phyloP scores from a whole-genome alignment of 30 jellyfish, hydroid and myxozoan species.

The Pelagia noctiluca region DNA sequence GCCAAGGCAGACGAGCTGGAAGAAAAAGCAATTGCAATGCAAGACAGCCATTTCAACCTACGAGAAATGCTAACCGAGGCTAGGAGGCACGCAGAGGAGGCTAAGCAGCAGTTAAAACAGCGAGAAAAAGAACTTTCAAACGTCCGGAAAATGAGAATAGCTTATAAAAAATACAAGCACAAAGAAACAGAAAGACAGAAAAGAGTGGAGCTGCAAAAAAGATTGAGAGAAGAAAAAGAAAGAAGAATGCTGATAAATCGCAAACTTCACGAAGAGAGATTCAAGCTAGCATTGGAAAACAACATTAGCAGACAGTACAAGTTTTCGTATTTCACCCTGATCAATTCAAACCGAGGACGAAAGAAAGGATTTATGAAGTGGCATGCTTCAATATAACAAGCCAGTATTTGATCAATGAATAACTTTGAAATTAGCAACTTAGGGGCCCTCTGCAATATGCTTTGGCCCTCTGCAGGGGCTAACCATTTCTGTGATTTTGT shows the following conservation, averaged over 20 bases:
- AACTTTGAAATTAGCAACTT: too few species aligned
- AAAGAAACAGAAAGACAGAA: conserved; percentile 47
- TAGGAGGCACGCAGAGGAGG: conserved; percentile 6
- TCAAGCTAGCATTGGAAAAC: conserved; percentile 36
- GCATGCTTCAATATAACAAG: not conserved
- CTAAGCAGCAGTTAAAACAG: not conserved
- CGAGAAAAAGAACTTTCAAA: conserved; percentile 23
- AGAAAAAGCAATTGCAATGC: not conserved
- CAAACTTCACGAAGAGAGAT: conserved; percentile 49
- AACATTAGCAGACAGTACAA: conserved; percentile 36
- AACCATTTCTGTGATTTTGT: too few species aligned
- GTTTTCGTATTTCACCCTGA: conserved; percentile 32
- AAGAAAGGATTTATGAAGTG: not conserved
- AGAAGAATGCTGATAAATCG: conserved; percentile 7
- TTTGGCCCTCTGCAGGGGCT: too few species aligned
- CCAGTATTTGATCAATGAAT: too few species aligned
- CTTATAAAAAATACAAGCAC: conserved; percentile 32
- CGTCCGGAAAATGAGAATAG: conserved; percentile 20
- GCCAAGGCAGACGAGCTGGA: conserved; percentile 1
- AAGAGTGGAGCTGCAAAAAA: conserved; percentile 44
- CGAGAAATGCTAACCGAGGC: not conserved
- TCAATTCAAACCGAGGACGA: not conserved
- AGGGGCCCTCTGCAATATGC: too few species aligned
- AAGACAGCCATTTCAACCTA: not conserved
- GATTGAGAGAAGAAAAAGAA: conserved; percentile 38